Conservation (phyloP, 2,888 invertebrate genomes). For the Apantesis nais region DNA sequence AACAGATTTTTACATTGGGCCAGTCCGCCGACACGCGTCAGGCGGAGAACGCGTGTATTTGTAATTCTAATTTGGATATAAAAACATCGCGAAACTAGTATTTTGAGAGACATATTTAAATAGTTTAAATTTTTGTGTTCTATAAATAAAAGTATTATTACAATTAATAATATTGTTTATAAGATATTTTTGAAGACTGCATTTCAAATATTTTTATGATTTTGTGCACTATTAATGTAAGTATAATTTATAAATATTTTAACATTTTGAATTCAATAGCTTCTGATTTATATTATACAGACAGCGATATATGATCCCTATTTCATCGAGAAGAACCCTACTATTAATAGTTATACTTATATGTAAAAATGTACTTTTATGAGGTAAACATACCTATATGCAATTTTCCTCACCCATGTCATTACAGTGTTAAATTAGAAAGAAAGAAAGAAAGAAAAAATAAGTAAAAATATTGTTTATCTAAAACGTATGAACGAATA, state of each 20-base stretch:
- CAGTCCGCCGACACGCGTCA: slow-evolving; percentile 68
- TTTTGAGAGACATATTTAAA: slow-evolving; percentile 15
- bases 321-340: too few relatives aligned
- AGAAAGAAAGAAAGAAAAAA: too few relatives aligned
- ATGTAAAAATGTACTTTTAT: background rate
- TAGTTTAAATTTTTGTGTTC: slow-evolving; percentile 18
- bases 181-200: background rate
- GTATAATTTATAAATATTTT: background rate
- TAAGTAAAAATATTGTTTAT: background rate
- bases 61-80: slow-evolving; percentile 43
- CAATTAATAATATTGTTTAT: slow-evolving; percentile 2
- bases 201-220: slow-evolving; percentile 40
- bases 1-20: slow-evolving; percentile 61
- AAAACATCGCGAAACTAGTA: slow-evolving; percentile 47
- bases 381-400: background rate
- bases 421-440: background rate
- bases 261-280: background rate
- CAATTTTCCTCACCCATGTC: background rate
- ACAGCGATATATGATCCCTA: too few relatives aligned
- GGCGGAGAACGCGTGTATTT: slow-evolving; percentile 57
- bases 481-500: background rate
- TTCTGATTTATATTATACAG: background rate
- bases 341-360: background rate
- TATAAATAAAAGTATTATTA: slow-evolving; percentile 3
- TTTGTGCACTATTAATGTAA: slow-evolving; percentile 46